Percentiles rank a stretch among this genome's conserved stretches.
These are phyloP conservation scores for Gymnorhina tibicen DNA, from an alignment of 2,113 vertebrate genomes.

Conservation along the genomic window DNA sequence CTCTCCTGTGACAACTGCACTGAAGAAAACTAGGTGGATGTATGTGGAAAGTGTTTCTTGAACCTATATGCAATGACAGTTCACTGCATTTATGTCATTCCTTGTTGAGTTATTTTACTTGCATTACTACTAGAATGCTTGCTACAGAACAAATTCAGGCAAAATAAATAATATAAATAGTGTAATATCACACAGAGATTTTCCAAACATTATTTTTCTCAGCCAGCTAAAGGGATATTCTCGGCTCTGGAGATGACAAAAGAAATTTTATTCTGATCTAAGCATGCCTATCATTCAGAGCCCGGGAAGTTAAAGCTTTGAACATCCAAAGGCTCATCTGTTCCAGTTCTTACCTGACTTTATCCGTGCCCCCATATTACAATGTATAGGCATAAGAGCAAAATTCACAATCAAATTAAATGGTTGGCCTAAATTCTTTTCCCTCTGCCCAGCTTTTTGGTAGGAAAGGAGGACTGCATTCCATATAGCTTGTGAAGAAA, in stretches of 20 bases:
- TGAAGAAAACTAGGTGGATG: neutral
- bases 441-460: neutral
- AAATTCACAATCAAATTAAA: neutral
- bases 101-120: slow-evolving; percentile 7
- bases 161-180: slow-evolving; percentile 1
- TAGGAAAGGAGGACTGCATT: neutral
- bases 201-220: neutral
- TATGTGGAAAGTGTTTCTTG: neutral
- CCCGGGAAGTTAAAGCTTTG: neutral
- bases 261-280: neutral
- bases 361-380: neutral
- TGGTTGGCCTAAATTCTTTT: neutral
- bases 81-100: neutral
- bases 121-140: slow-evolving; percentile 10
- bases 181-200: neutral
- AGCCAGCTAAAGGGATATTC: neutral
- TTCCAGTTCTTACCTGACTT: neutral
- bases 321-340: neutral
- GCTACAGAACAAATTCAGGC: neutral
- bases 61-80: neutral
- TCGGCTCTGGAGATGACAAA: neutral
- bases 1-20: neutral
- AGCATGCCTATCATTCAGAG: neutral
- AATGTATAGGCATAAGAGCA: neutral
- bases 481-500: neutral